Evolutionary conservation across 1,140 invertebrate species (phyloP), one percentile per base, ranked within the genome.

Genomic region (Eueides isabella): DNA sequence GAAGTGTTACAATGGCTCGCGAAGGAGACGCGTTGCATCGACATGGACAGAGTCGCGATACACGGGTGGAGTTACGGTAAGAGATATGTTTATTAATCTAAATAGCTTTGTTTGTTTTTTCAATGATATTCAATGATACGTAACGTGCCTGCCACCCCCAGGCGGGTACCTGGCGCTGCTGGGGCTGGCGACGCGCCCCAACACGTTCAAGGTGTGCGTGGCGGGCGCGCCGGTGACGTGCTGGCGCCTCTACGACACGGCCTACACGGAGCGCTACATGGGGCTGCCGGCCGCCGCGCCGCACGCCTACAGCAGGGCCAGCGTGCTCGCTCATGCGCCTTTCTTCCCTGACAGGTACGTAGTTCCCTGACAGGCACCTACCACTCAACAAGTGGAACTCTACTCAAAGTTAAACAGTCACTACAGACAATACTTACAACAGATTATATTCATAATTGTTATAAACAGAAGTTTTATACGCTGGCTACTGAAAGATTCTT

Each of bases 191-290:
- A 97, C 97, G 63, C 95, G 96, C 89, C 96, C 97, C 2, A 95
- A 97, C 75, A 93, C 97, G 61, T 98, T 98, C 88, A 98, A 98
- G 93, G 95, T 97, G 86, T 97, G 97, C 23, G 97, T 99, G 74
- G 98, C 98, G 67, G 99, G 99, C 38, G 99, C 99, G 12, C 99
- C 99, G 0, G 99, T 99, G 0, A 98, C 98, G 14, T 97, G 97
- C 78, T 99, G 99, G 99, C 95, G 96, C 74, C 95, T 98, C 61
- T 99, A 98, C 92, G 95, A 96, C 87, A 99, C 98, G 1, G 98
- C 98, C 16, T 99, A 99, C 93, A 99, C 99, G 26, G 98, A 98
- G 93, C 94, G 99, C 44, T 99, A 99, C 92, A 98, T 99, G 98
- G 98, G 98, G 87, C 86, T 98, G 69, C 99, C 99, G 0, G 76